Evolutionary conservation across 2,888 invertebrate species (phyloP).

Genomic region (Siphlonurus alternatus): DNA sequence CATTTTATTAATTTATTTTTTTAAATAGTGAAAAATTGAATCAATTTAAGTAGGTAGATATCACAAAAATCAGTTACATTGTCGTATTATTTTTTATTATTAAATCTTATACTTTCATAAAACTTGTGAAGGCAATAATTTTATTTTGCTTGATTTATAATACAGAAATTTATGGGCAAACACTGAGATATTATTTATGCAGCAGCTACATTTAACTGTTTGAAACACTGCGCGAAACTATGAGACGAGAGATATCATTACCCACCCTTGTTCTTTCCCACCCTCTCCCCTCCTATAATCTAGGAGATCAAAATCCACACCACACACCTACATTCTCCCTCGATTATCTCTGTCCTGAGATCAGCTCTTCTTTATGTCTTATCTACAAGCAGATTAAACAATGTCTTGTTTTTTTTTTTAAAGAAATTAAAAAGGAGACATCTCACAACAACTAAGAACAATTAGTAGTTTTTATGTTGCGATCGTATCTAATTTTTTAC

Average conservation of each 20-base stretch:
- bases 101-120: not conserved
- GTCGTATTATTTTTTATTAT: constrained; percentile 10
- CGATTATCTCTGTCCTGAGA: not conserved
- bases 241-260: not conserved
- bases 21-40: constrained; percentile 15
- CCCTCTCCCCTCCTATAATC: not conserved
- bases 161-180: not conserved
- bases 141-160: not conserved
- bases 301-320: not conserved
- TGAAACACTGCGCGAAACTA: not conserved
- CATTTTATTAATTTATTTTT: constrained; percentile 8
- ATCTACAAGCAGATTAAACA: not conserved
- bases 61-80: constrained; percentile 14
- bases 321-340: not conserved
- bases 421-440: not conserved
- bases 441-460: not conserved
- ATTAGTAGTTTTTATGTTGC: not conserved
- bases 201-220: not conserved
- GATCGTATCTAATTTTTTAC: not conserved
- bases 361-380: not conserved
- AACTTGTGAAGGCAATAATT: not conserved
- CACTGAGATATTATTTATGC: not conserved
- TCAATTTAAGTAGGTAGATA: constrained; percentile 12
- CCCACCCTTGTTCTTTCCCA: not conserved
- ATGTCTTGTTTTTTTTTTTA: no score